Base-by-base conservation (phyloP, 2,797 vertebrate genomes). In the Pagetopsis macropterus region DNA sequence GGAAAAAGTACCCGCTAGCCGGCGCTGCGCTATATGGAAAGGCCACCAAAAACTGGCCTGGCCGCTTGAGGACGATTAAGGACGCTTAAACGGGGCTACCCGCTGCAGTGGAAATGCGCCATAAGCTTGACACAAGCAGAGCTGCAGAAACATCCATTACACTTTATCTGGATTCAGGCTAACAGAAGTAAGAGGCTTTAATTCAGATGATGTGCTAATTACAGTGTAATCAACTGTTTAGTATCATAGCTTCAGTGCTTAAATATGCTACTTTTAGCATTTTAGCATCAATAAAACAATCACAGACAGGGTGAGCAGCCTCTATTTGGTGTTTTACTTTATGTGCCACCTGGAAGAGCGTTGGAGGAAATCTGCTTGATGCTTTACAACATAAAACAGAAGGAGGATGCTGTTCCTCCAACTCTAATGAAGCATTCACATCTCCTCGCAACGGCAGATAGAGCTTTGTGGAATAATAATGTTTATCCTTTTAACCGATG, bases 351-450 rank as follows among this genome's bases (percentile, higher is more conserved):
- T 62, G 69, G 58, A 43, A 70, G 50, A 61, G 58, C 13, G 10
- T 45, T 54, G 49, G 4, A 15, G 31, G 48, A 59, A 68, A 76
- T 81, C 70, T 65, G 67, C 27, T 66, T 0, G 15, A 63, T 59
- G 56, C 49, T 71, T 68, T 40, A 58, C 46, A 66, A 5, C 58
- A 71, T 43, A 16, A 71, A 72, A 67, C 70, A 63, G 77, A 63
- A 58, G 65, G 63, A 66, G 45, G 41, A 49, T 10, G 50, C 48
- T 43, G 37, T 46, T 81, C 50, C 17, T 66, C 44, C 52, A 65
- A 31, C 54, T 52, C 70, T 65, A 81, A 79, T 75, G 55, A 56
- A 75, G 78, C 67, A 16, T 72, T 72, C 50, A 66, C 12, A 50
- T 68, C 75, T 23, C 56, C 52, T 55, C 58, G 17, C 54, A 59